Evolutionary conservation across 2,797 vertebrate species (phyloP), one percentile per base, ranked within the genome.

Genomic region (Phoxinus dragarum): DNA sequence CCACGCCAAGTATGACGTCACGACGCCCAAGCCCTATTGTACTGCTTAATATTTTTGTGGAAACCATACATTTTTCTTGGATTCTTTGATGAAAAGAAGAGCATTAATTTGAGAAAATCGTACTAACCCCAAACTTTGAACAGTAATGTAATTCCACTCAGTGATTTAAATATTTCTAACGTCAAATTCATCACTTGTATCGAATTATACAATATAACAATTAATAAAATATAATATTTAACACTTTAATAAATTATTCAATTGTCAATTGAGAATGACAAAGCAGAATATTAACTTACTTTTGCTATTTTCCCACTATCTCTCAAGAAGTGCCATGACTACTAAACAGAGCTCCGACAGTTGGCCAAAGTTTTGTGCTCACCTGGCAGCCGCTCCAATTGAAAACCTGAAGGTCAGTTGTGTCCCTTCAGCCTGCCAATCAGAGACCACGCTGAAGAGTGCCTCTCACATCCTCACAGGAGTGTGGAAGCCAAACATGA

Each of bases 381-480:
- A 5, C 42, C 54, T 82, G 31, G 31, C 12, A 82, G 69, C 27
- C 1, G 42, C 36, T 82, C 71, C 56, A 49, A 66, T 82, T 74
- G 66, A 38, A 61, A 66, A 14, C 36, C 71, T 16, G 21, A 72
- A 59, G 80, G 80, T 82, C 80, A 82, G 38, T 31, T 2, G 8
- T 72, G 68, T 44, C 38, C 17, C 52, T 61, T 61, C 40, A 54
- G 12, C 61, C 17, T 82, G 38, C 2, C 56, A 74, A 61, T 82
- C 27, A 64, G 54, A 61, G 54, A 59, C n/a, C 31, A 21, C 42
- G 3, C 69, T 17, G 56, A 44, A 47, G 44, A 59, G 47, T 71
- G 49, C 42, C 14, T 79, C 31, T n/a, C 31, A 42, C 54, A 75
- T 72, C 27, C 34, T 31, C 17, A 59, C 12, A 47, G 59, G 21